A percentile compares a stretch with the other conserved stretches of the same genome.
Evolutionary conservation across 2,797 vertebrate genomes (phyloP).

Genomic region (Anisognathus igniventris): DNA sequence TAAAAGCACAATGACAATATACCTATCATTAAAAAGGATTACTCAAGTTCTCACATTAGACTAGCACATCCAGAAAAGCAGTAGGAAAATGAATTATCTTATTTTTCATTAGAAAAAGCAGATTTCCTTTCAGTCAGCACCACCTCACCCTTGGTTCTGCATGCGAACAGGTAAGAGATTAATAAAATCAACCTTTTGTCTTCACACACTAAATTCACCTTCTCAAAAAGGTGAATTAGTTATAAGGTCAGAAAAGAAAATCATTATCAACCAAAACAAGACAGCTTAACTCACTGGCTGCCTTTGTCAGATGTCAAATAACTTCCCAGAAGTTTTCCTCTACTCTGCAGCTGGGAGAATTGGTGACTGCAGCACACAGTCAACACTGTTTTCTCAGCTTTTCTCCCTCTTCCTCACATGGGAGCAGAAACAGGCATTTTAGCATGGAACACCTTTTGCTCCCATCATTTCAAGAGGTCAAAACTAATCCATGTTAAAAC

Average conservation of each 20-base stretch:
- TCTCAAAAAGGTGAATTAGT: conserved; percentile 67
- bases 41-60: background rate
- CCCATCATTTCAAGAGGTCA: background rate
- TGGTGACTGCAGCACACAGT: background rate
- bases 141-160: conserved; percentile 73
- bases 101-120: conserved; percentile 70
- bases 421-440: background rate
- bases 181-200: conserved; percentile 64
- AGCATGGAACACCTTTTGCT: background rate
- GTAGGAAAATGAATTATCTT: conserved; percentile 68
- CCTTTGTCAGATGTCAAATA: conserved; percentile 66
- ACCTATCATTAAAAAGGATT: background rate
- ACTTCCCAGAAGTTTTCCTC: conserved; percentile 59
- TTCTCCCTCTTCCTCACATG: background rate
- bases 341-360: conserved; percentile 9
- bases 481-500: background rate
- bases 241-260: conserved; percentile 71
- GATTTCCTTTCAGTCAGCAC: conserved; percentile 68
- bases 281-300: conserved; percentile 54
- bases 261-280: conserved; percentile 55
- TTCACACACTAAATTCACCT: conserved; percentile 56
- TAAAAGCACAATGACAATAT: background rate
- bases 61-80: background rate
- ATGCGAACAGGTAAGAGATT: conserved; percentile 62
- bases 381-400: background rate